Conservation (phyloP, 2,888 invertebrate species). For the Drosophila kambysellisi region DNA sequence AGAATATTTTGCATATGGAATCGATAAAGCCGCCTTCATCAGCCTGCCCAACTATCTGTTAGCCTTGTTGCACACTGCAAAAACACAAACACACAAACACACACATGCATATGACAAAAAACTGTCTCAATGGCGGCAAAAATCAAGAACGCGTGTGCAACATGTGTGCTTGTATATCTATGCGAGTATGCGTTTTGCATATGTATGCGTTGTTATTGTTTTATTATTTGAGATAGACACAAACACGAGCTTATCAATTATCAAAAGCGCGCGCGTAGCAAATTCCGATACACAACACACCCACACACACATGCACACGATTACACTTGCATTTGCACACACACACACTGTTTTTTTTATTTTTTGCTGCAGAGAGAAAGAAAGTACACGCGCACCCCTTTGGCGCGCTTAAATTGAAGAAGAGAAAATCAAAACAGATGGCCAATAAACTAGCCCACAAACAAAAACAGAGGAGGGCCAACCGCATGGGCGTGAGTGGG, state of each 20-base stretch:
- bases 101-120: slow-evolving; percentile 1
- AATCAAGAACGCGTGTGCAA: slow-evolving; percentile 61
- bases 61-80: slow-evolving; percentile 2
- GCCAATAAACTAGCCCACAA: slow-evolving; percentile 64
- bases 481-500: slow-evolving; percentile 45
- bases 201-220: slow-evolving; percentile 49
- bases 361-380: slow-evolving; percentile 50
- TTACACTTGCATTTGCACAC: slow-evolving; percentile 18
- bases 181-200: not conserved
- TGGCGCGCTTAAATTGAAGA: slow-evolving; percentile 77
- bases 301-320: slow-evolving; percentile 9
- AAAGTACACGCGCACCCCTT: slow-evolving; percentile 81
- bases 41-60: not conserved
- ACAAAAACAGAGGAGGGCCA: slow-evolving; percentile 50
- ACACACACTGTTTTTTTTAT: slow-evolving; percentile 42
- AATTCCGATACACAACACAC: slow-evolving; percentile 65
- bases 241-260: slow-evolving; percentile 71
- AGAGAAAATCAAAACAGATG: slow-evolving; percentile 78
- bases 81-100: slow-evolving; percentile 6
- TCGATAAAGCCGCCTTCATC: not conserved
- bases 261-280: slow-evolving; percentile 60
- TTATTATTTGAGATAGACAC: slow-evolving; percentile 45
- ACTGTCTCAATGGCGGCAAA: slow-evolving; percentile 60
- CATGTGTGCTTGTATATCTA: slow-evolving; percentile 58
- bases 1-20: not conserved